Evolutionary conservation across 2,113 vertebrate genomes (phyloP).

Genomic region (Eonycteris spelaea): DNA sequence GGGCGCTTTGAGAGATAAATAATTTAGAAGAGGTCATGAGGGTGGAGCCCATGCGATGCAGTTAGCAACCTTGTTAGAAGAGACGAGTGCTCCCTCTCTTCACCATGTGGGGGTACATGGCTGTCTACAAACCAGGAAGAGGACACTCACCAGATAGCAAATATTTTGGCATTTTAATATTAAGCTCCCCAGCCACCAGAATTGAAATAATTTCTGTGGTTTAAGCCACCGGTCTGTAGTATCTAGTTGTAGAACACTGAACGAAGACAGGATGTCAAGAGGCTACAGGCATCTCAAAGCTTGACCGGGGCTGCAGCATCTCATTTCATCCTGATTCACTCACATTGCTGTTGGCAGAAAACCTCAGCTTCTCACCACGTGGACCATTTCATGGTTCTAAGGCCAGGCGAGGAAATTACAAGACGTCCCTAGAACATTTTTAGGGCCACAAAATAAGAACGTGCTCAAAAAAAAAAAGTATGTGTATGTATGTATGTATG

Average conservation of each 20-base stretch:
- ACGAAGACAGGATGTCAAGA: not conserved
- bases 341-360: not conserved
- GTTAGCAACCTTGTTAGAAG: not conserved
- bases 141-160: not conserved
- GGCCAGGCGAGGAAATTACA: not conserved
- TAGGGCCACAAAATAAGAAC: not conserved
- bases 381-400: not conserved
- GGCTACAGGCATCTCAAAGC: not conserved
- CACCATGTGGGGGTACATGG: not conserved
- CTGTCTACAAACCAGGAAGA: not conserved
- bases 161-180: not conserved
- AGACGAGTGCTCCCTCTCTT: not conserved
- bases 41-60: not conserved
- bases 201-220: not conserved
- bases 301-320: not conserved
- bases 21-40: not conserved
- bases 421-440: not conserved
- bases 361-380: not conserved
- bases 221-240: not conserved
- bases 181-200: not conserved
- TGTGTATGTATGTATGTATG: too few species aligned
- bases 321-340: not conserved
- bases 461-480: not conserved
- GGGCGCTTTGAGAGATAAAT: not conserved
- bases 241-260: not conserved